Percentiles rank a stretch among this genome's conserved stretches.
Conservation (phyloP, 2,797 vertebrate species). For the Oreonectes daqikongensis region DNA sequence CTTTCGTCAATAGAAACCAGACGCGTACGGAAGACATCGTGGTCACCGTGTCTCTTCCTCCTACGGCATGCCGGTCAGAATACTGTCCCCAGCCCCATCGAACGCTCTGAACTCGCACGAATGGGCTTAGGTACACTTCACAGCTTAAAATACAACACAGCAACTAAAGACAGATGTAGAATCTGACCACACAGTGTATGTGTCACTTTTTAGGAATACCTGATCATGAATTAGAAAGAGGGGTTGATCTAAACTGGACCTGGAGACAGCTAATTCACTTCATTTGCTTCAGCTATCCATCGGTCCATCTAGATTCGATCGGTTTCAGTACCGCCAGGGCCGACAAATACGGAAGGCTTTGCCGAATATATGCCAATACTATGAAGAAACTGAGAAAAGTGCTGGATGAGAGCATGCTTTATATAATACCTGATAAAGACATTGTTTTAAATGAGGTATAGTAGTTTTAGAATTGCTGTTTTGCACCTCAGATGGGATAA, state of each 20-base stretch:
- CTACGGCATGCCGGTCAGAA: slow-evolving; percentile 10
- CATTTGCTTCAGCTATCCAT: slow-evolving; percentile 34
- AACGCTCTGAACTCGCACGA: slow-evolving; percentile 13
- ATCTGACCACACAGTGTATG: not conserved
- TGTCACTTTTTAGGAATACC: slow-evolving; percentile 15
- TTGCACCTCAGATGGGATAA: too few relatives aligned
- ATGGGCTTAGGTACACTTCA: slow-evolving; percentile 26
- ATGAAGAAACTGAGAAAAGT: slow-evolving; percentile 9
- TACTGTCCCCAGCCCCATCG: not conserved
- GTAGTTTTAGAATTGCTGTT: too few relatives aligned
- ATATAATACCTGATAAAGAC: slow-evolving; percentile 13
- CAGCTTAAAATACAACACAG: not conserved
- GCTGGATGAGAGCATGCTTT: not conserved
- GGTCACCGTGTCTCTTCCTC: not conserved
- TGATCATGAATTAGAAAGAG: not conserved
- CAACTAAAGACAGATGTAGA: not conserved
- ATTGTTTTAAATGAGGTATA: slow-evolving; percentile 23
- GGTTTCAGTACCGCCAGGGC: slow-evolving; percentile 13
- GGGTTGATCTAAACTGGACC: not conserved
- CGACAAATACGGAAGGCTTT: slow-evolving; percentile 16
- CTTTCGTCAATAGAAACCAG: slow-evolving; percentile 9
- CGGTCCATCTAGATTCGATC: not conserved
- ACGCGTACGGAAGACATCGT: slow-evolving; percentile 22
- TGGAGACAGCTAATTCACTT: slow-evolving; percentile 6
- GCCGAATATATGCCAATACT: not conserved